These are phyloP conservation scores for Andrena hattorfiana DNA, from an alignment of 2,888 invertebrate genomes.

Conservation along the genomic window DNA sequence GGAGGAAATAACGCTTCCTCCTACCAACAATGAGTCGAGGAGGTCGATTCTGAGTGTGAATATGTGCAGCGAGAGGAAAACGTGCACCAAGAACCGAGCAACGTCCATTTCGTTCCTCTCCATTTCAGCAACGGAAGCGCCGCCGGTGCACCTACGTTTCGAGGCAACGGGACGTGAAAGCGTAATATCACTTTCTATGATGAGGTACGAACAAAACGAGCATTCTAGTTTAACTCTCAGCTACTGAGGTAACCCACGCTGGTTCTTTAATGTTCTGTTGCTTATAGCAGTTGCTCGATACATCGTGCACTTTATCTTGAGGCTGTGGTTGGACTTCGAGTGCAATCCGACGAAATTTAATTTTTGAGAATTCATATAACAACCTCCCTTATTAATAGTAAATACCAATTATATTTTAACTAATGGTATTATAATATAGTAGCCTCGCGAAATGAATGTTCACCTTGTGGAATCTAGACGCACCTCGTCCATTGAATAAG, in stretches of 20 bases:
- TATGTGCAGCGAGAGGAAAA: slow-evolving; percentile 11
- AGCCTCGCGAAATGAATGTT: no score
- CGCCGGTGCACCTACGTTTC: background rate
- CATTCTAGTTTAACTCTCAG: background rate
- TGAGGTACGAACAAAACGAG: background rate
- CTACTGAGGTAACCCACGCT: background rate
- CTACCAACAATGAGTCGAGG: slow-evolving; percentile 21
- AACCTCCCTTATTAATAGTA: no score
- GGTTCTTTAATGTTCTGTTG: background rate
- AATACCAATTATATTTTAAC: no score
- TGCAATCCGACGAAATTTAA: no score
- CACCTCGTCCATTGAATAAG: no score
- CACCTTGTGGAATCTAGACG: no score
- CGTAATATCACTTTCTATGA: slow-evolving; percentile 1
- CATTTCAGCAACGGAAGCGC: background rate
- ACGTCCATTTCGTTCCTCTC: slow-evolving; percentile 9
- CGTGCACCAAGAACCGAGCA: background rate
- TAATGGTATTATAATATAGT: no score
- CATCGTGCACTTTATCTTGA: no score
- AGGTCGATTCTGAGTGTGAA: slow-evolving; percentile 19
- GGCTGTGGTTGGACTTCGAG: no score
- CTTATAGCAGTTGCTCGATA: background rate
- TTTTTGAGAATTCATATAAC: no score
- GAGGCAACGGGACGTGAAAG: slow-evolving; percentile 5
- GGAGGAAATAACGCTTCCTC: slow-evolving; percentile 42